Evolutionary conservation across 53 echinoderm and acorn worm genomes (phyloP).

Genomic region (Echinarachnius parma): DNA sequence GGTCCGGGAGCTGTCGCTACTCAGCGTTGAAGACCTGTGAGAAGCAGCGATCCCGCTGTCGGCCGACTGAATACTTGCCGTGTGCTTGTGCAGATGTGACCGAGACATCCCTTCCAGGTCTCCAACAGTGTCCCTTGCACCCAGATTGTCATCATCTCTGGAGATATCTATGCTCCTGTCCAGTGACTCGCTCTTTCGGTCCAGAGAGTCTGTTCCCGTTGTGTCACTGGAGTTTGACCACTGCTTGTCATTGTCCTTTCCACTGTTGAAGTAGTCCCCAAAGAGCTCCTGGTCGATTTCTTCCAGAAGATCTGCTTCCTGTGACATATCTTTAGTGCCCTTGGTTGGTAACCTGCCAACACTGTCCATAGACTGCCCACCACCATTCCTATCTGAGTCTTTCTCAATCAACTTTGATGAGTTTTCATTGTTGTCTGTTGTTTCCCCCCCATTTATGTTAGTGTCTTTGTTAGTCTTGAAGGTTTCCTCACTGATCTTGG

Average conservation of each 20-base stretch:
- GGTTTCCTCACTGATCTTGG: neutral
- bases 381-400: neutral
- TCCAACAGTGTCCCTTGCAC: neutral
- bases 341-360: neutral
- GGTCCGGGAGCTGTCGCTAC: neutral
- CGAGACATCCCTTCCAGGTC: neutral
- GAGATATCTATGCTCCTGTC: too few species aligned
- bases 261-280: slow-evolving; percentile 73
- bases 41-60: slow-evolving; percentile 17
- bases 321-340: slow-evolving; percentile 20
- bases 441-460: slow-evolving; percentile 14
- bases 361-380: neutral
- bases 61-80: slow-evolving; percentile 24
- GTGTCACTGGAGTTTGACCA: neutral
- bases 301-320: slow-evolving; percentile 75
- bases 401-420: neutral
- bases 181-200: slow-evolving; percentile 3
- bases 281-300: slow-evolving; percentile 88
- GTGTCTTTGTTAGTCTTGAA: slow-evolving; percentile 24
- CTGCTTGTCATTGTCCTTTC: neutral
- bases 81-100: neutral
- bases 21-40: slow-evolving; percentile 6
- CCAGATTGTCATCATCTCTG: slow-evolving; percentile 11
- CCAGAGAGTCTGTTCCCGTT: neutral
- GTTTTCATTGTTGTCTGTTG: neutral